A percentile compares a stretch with the other conserved stretches of the same genome.
These are phyloP conservation scores for Columba livia DNA, from an alignment of 2,113 vertebrate species.

Conservation along the genomic window DNA sequence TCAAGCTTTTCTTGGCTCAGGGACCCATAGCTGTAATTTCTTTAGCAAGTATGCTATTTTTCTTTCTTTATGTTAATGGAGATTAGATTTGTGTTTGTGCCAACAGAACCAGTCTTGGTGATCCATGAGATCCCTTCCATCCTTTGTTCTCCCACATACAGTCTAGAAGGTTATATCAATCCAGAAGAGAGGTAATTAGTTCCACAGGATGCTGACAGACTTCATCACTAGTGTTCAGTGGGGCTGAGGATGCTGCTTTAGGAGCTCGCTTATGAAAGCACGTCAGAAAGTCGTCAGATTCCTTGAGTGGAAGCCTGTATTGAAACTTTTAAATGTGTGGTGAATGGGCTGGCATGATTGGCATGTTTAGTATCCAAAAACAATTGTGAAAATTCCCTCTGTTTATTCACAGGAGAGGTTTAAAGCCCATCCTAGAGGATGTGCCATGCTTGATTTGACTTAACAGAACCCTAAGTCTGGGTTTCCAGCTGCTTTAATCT, in stretches of 20 bases:
- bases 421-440: not conserved
- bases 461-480: not conserved
- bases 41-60: not conserved
- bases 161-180: not conserved
- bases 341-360: not conserved
- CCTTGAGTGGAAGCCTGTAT: not conserved
- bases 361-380: not conserved
- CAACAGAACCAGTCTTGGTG: not conserved
- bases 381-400: not conserved
- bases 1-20: not conserved
- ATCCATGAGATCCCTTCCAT: not conserved
- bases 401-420: not conserved
- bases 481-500: not conserved
- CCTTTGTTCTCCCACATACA: not conserved
- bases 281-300: not conserved
- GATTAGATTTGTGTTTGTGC: not conserved
- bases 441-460: not conserved
- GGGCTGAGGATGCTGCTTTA: not conserved
- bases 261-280: not conserved
- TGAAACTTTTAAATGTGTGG: not conserved
- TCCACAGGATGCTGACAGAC: not conserved
- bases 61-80: not conserved
- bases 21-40: not conserved
- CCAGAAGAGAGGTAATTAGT: not conserved
- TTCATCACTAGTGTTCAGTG: not conserved